These are phyloP conservation scores for Papilio glaucus DNA, from an alignment of 1,140 invertebrate genomes.

Conservation along the genomic window DNA sequence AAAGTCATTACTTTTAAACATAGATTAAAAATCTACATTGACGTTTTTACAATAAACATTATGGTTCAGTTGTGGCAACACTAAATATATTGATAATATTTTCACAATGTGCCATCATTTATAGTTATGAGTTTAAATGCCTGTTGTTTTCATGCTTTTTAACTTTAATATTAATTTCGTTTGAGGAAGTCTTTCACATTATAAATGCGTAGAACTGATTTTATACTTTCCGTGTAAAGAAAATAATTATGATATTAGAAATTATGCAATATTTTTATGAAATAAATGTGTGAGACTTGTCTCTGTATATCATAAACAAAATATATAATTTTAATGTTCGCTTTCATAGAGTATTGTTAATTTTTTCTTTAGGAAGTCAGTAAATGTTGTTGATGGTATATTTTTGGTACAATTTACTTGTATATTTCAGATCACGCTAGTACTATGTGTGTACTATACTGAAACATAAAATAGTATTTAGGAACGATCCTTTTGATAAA, in stretches of 20 bases:
- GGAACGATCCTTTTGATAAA: constrained; percentile 9
- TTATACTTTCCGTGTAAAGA: not conserved
- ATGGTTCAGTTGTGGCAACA: not conserved
- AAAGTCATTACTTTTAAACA: not conserved
- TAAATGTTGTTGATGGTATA: constrained; percentile 40
- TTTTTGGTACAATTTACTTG: constrained; percentile 45
- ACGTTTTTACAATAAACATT: not conserved
- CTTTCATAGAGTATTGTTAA: constrained; percentile 42
- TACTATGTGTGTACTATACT: constrained; percentile 11
- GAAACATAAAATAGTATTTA: constrained; percentile 28
- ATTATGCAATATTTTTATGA: not conserved
- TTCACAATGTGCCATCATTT: constrained; percentile 36
- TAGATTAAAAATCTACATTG: not conserved
- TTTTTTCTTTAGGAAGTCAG: constrained; percentile 36
- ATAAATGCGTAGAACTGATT: constrained; percentile 11
- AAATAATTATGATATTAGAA: constrained; percentile 3
- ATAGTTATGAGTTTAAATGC: constrained; percentile 27
- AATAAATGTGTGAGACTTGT: constrained; percentile 28
- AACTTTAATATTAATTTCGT: constrained; percentile 29
- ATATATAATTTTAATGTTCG: constrained; percentile 39
- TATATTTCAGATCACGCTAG: constrained; percentile 38
- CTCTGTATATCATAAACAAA: constrained; percentile 12
- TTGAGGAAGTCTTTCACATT: constrained; percentile 17
- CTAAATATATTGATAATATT: not conserved
- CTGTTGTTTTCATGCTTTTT: constrained; percentile 35